Conservation (phyloP, 30 jellyfish, hydroid and myxozoan genomes). For the Hydractinia echinata region DNA sequence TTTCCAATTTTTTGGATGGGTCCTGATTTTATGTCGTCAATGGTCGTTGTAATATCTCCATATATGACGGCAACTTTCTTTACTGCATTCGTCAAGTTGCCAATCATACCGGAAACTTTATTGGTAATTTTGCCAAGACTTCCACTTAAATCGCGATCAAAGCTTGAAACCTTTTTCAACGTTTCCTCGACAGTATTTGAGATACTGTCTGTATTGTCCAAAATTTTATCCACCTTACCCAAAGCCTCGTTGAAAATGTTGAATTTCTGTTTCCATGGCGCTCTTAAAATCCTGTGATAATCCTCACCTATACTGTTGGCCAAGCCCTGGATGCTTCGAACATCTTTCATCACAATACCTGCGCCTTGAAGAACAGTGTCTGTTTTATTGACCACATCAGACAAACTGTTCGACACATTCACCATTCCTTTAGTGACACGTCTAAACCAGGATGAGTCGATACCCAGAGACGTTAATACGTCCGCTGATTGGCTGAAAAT, state of each 20-base stretch:
- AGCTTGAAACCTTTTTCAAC: conserved; percentile 37
- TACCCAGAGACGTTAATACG: conserved; percentile 48
- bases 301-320: conserved; percentile 44
- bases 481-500: conserved; percentile 59
- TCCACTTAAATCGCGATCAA: conserved; percentile 36
- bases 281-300: conserved; percentile 37
- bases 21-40: conserved; percentile 55
- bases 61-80: conserved; percentile 43
- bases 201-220: conserved; percentile 18
- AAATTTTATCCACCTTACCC: conserved; percentile 11
- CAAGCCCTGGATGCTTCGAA: conserved; percentile 36
- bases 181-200: conserved; percentile 46
- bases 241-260: conserved; percentile 37
- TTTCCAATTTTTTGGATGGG: conserved; percentile 87
- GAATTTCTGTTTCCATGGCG: conserved; percentile 66
- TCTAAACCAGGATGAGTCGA: conserved; percentile 51
- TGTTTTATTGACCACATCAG: conserved; percentile 50
- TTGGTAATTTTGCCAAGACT: conserved; percentile 61
- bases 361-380: conserved; percentile 54
- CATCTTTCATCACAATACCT: conserved; percentile 45
- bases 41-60: conserved; percentile 51
- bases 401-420: conserved; percentile 27
- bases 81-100: conserved; percentile 58
- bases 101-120: conserved; percentile 61
- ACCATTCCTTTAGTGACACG: conserved; percentile 36